Evolutionary conservation across 2,888 invertebrate genomes (phyloP).

Genomic region (Endotricha flammealis): DNA sequence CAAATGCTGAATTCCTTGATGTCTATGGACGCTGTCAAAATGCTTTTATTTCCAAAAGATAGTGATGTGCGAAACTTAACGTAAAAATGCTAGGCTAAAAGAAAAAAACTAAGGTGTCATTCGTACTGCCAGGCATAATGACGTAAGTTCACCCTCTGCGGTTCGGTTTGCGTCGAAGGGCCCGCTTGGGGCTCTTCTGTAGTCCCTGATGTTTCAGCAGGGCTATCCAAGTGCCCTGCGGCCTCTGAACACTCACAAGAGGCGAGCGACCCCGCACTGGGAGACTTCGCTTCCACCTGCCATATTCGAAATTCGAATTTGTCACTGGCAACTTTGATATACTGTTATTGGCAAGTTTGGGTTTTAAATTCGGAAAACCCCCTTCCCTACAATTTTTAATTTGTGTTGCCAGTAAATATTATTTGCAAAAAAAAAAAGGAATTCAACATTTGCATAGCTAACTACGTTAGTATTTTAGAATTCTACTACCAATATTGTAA

Average conservation of each 20-base stretch:
- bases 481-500: constrained; percentile 31
- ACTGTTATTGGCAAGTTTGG: constrained; percentile 8
- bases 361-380: constrained; percentile 20
- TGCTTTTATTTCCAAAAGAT: constrained; percentile 34
- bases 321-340: constrained; percentile 21
- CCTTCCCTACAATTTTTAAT: constrained; percentile 38
- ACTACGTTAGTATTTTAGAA: constrained; percentile 17
- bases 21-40: constrained; percentile 37
- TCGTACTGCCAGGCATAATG: constrained; percentile 77
- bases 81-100: constrained; percentile 58
- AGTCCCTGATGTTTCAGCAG: constrained; percentile 32
- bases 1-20: constrained; percentile 76
- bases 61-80: no score
- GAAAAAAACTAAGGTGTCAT: constrained; percentile 70
- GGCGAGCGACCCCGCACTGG: constrained; percentile 41
- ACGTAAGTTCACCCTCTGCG: constrained; percentile 72
- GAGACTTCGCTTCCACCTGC: constrained; percentile 54
- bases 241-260: constrained; percentile 40
- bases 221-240: constrained; percentile 35
- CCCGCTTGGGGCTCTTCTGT: constrained; percentile 55
- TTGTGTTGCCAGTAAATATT: constrained; percentile 15
- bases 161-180: constrained; percentile 51
- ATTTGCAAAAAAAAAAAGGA: constrained; percentile 43
- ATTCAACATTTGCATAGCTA: constrained; percentile 61
- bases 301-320: constrained; percentile 20